Percentiles rank a stretch among this genome's conserved stretches.
Evolutionary conservation across 1,140 invertebrate genomes (phyloP).

Genomic region (Pseudoatta argentina): DNA sequence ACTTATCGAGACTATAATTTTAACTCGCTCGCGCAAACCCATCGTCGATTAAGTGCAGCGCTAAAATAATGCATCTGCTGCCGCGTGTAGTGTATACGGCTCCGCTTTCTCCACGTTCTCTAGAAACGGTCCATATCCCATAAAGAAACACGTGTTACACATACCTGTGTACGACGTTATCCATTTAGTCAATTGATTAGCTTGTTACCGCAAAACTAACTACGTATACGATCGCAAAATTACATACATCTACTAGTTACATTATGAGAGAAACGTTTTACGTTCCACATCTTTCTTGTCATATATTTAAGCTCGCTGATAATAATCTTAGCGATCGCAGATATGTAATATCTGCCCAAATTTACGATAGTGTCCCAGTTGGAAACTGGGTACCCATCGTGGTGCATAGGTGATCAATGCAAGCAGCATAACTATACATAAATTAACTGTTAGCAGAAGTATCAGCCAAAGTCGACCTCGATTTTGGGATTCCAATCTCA

Average conservation of each 20-base stretch:
- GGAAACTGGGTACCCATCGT: neutral
- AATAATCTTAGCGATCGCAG: neutral
- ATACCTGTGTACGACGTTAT: neutral
- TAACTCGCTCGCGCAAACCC: slow-evolving; percentile 26
- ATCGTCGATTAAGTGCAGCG: slow-evolving; percentile 26
- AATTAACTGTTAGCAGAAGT: slow-evolving; percentile 5
- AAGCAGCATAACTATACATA: slow-evolving; percentile 1
- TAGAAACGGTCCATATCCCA: neutral
- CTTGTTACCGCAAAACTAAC: neutral
- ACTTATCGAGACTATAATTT: slow-evolving; percentile 35
- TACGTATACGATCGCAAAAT: neutral
- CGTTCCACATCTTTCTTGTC: neutral
- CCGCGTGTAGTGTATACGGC: neutral
- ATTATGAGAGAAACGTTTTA: neutral
- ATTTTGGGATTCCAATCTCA: slow-evolving; percentile 69
- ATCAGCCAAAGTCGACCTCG: slow-evolving; percentile 60
- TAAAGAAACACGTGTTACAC: slow-evolving; percentile 10
- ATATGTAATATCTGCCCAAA: neutral
- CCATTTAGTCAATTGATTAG: neutral
- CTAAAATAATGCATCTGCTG: slow-evolving; percentile 40
- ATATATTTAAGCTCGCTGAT: neutral
- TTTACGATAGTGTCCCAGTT: neutral
- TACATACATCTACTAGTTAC: neutral
- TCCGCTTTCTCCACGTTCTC: slow-evolving; percentile 33
- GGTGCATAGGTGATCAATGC: neutral